Base-by-base conservation (phyloP, 2,113 vertebrate species). In the Neopipo cinnamomea region DNA sequence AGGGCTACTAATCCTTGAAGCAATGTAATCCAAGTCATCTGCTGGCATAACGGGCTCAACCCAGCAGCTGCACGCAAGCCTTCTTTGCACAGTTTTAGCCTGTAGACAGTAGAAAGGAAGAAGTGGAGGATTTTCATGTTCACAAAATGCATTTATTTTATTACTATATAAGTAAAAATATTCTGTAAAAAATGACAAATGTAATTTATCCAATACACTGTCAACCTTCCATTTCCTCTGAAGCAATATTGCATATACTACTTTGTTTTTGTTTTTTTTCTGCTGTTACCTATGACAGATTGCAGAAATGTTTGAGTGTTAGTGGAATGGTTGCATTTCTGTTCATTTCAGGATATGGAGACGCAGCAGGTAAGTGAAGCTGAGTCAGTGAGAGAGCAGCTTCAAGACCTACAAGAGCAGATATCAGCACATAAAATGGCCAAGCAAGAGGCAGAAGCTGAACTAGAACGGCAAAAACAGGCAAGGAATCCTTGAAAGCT, bases 391-490 rank as follows among this genome's bases (percentile, higher is more conserved):
- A 97, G 99, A 91, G 99, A 99, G 89, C 99, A 99, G 89, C 97
- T 99, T 94, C 96, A 97, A 80, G 99, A 99, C 42, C 74, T 99
- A 3, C 98, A 99, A 58, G 99, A 99, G 79, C 99, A 99, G 56
- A 97, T 98, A 77, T 85, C 95, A 11, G 75, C 95, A 9, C 98
- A 98, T 31, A 98, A 92, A 96, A 98, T 97, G 77, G 98, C 98
- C 25, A 99, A 98, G 83, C 99, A 99, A 96, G 99, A 99, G 78
- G 73, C 98, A 42, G 99, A 99, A 77, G 98, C 98, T 14, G 99
- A 99, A 79, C 53, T 99, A 37, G 99, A 99, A 80, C 97, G 99
- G 20, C 98, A 98, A 92, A 99, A 99, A 96, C 99, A 99, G 97
- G 99, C 99, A 81, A 81, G 67, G 55, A n/a, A 15, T 85, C 82